Base-by-base conservation (phyloP, 2,113 vertebrate genomes). In the Lontra canadensis region DNA sequence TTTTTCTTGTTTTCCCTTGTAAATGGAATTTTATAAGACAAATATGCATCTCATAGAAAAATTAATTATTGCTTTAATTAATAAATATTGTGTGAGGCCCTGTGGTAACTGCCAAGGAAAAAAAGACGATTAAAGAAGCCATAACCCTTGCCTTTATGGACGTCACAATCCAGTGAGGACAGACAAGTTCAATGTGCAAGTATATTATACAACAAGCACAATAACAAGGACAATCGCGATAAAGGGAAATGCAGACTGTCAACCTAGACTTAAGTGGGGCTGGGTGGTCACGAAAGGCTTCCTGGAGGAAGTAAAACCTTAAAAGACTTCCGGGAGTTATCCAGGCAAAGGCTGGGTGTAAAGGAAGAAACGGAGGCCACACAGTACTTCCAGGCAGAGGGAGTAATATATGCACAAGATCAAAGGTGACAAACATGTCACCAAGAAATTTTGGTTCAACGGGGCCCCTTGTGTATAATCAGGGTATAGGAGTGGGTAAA, bases 1-100 rank as follows among this genome's bases (percentile, higher is more conserved):
- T 63, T 83, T 96, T 80, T 57, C 20, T 81, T 88, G 85, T 81
- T 88, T 86, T 86, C 29, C 84, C 34, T 90, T 96, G 57, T 42
- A 74, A 81, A 74, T 76, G 6, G 76, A 96, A 84, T 93, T 76
- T 55, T 26, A 74, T 69, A 87, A 94, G 96, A 94, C 74, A 82
- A 94, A 29, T n/a, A n/a, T 12, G 26, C 44, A 74, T n/a, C 63
- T 94, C 67, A 78, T 57, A 26, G 61, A 88, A 85, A 94, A 94
- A 23, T 34, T n/a, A 83, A 65, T 39, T 80, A 47, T 88, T 95
- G 76, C 6, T 93, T 79, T 92, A 79, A 87, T 94, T 78, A 92
- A 83, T 73, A 83, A 97, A 89, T 89, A 94, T 57, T 78, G 6
- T 73, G 31, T 42, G n/a, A 92, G 44, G n/a, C 3, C 26, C 52